Evolutionary conservation across 2,797 vertebrate species (phyloP), one percentile per base, ranked within the genome.

Genomic region (Toxotes lorentzi): DNA sequence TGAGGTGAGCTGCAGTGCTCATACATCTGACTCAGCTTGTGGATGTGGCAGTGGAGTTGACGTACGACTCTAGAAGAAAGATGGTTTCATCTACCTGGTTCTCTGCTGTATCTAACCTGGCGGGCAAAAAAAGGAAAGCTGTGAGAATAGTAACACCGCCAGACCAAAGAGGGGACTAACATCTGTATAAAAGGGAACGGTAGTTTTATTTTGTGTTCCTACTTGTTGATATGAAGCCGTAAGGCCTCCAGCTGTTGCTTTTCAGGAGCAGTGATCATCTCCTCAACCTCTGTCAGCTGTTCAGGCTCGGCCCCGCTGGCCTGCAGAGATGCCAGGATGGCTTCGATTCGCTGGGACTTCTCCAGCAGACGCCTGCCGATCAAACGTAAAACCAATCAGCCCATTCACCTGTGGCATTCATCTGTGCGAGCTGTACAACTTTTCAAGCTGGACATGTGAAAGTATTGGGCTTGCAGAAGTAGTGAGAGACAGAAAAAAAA

Each of bases 41-140:
- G 14, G 85, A 56, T 16, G 47, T 9, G 35, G 82, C 45, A 3
- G 94, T 93, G 35, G 95, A 93, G 62, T 16, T 86, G 24, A 97
- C 70, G 86, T 98, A 98, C 0, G 96, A 96, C 73, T 97, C 97
- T 59, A 99, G 86, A 19, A 98, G 93, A 77, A 99, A 98, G 78
- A 98, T 96, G 69, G 96, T 97, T 92, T 99, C 98, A 38, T 98
- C 97, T n/a, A 99, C 97, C 81, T 99, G 97, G 88, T 96, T 98
- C 86, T 99, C 97, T n/a, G 97, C 97, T 69, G 97, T 97, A 63
- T 99, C 98, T 67, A 99, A 90, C 94, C 97, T 99, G 88, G 40
- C 70, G 41, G 6, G 57, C n/a, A 12, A 30, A 73, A 35, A 7
- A 66, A 16, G 2, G 1, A 17, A 30, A 45, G 62, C 0, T 14